These are phyloP conservation scores for Bellardia bayeri DNA, from an alignment of 2,888 invertebrate species.

Conservation along the genomic window DNA sequence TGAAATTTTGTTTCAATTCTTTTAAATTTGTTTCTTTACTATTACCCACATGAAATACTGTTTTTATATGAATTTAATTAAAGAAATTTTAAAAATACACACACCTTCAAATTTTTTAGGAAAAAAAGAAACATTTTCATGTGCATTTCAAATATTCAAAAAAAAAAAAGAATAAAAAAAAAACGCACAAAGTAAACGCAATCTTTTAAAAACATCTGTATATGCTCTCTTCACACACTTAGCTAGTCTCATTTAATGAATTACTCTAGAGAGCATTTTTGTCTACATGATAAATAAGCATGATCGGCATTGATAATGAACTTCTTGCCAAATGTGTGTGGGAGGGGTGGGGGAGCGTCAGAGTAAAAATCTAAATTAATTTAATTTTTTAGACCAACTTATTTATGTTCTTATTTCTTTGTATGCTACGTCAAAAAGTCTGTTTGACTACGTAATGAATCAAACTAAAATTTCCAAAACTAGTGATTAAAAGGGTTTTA, in stretches of 20 bases:
- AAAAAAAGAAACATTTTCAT: background rate
- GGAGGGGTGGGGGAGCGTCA: background rate
- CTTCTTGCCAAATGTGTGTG: background rate
- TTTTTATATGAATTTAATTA: constrained; percentile 2
- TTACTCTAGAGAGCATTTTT: background rate
- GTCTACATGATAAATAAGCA: background rate
- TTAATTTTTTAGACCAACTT: background rate
- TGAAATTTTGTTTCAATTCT: background rate
- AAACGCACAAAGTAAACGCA: constrained; percentile 34
- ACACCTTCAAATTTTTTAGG: background rate
- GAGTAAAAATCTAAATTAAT: background rate
- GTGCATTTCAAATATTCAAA: background rate
- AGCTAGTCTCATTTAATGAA: background rate
- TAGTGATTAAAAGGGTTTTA: too few relatives aligned
- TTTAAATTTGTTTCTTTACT: background rate
- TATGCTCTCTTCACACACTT: background rate
- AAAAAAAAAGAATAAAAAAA: background rate
- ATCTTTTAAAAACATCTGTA: constrained; percentile 3
- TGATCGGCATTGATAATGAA: constrained; percentile 39
- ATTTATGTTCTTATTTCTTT: background rate
- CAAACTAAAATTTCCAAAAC: too few relatives aligned
- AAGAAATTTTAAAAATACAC: background rate
- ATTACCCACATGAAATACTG: constrained; percentile 24
- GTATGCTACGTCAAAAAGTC: background rate
- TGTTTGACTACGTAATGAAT: background rate